phyloP scores from a whole-genome alignment of 1,140 invertebrate species.

The Tyrophagus putrescentiae region DNA sequence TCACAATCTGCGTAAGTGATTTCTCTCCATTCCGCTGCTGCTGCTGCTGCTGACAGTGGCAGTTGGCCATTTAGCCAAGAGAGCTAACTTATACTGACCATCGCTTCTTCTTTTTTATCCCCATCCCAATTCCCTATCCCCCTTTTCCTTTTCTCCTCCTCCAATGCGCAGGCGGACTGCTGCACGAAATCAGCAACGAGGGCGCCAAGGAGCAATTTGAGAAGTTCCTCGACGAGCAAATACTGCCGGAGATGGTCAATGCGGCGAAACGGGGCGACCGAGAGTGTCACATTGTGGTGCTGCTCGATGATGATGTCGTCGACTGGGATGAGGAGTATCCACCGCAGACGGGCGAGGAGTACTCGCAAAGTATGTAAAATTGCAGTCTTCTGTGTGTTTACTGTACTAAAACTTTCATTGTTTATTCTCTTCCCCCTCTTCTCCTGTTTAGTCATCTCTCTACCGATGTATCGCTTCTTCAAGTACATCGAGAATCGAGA shows the following conservation, averaged over 20 bases:
- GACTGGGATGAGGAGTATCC: slow-evolving; percentile 99
- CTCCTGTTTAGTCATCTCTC: slow-evolving; percentile 41
- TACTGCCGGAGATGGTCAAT: slow-evolving; percentile 88
- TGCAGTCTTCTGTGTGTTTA: not conserved
- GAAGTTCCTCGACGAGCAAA: slow-evolving; percentile 81
- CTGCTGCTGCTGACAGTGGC: too few species aligned
- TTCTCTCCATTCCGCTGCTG: slow-evolving; percentile 11
- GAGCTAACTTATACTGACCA: too few species aligned
- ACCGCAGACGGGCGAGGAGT: slow-evolving; percentile 96
- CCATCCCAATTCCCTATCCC: too few species aligned
- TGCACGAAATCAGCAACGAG: slow-evolving; percentile 97
- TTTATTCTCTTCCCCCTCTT: slow-evolving; percentile 11
- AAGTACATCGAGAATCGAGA: slow-evolving; percentile 99
- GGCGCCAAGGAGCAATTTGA: slow-evolving; percentile 93
- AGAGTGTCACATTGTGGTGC: slow-evolving; percentile 63
- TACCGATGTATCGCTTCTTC: slow-evolving; percentile 61
- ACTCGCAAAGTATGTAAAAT: slow-evolving; percentile 63
- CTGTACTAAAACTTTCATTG: not conserved
- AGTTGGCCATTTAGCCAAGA: too few species aligned
- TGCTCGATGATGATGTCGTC: slow-evolving; percentile 85
- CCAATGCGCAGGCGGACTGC: slow-evolving; percentile 76
- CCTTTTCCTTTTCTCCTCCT: too few species aligned
- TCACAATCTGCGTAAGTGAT: slow-evolving; percentile 68
- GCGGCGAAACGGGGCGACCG: slow-evolving; percentile 51
- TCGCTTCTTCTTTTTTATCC: too few species aligned